These are phyloP conservation scores for Stegana nigrithorax DNA, from an alignment of 2,888 invertebrate species.

Conservation along the genomic window DNA sequence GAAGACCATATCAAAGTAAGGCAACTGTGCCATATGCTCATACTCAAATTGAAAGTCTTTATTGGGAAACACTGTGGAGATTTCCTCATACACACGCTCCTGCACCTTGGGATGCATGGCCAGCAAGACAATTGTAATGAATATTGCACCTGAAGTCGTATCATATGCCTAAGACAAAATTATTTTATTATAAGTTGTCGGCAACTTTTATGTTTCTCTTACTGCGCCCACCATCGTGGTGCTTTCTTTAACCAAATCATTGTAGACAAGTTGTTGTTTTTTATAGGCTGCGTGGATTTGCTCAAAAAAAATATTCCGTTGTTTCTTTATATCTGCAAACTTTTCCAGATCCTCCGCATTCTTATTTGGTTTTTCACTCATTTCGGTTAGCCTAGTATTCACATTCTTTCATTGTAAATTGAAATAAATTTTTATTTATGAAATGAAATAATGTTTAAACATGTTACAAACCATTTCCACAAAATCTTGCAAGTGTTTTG, in stretches of 20 bases:
- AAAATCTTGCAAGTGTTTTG: constrained; percentile 2
- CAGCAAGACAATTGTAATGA: neutral
- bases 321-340: neutral
- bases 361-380: neutral
- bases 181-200: too few relatives aligned
- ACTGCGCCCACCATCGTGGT: neutral
- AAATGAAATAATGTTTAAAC: neutral
- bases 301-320: neutral
- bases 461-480: neutral
- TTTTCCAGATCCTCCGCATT: neutral
- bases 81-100: constrained; percentile 14
- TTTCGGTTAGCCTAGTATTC: neutral
- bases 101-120: constrained; percentile 9
- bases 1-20: constrained; percentile 48
- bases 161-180: neutral
- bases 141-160: neutral
- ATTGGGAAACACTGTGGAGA: constrained; percentile 1
- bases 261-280: neutral
- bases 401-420: neutral
- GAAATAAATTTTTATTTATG: neutral
- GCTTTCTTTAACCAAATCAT: neutral
- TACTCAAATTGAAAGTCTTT: constrained; percentile 5
- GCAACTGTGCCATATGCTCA: constrained; percentile 26
- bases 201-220: too few relatives aligned
- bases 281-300: neutral